Evolutionary conservation across 1,140 invertebrate species (phyloP).

Genomic region (Bombus pascuorum): DNA sequence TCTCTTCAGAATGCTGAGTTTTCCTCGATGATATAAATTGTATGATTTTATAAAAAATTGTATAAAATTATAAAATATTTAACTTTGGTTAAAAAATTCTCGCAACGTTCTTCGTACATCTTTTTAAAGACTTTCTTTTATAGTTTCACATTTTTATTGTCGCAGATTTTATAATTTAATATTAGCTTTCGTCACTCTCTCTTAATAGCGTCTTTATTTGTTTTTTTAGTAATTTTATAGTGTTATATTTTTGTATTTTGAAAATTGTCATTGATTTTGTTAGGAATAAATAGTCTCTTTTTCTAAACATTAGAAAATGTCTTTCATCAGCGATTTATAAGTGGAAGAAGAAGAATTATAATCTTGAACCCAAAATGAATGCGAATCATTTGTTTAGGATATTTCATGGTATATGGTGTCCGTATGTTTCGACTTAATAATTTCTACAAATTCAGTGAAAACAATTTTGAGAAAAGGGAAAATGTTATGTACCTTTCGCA

Average conservation of each 20-base stretch:
- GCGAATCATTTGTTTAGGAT: neutral
- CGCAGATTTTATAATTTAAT: too few species aligned
- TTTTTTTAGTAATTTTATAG: neutral
- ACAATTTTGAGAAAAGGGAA: neutral
- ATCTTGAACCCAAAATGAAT: too few species aligned
- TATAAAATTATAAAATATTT: too few species aligned
- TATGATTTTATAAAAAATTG: too few species aligned
- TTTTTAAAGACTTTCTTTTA: too few species aligned
- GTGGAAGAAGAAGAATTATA: too few species aligned
- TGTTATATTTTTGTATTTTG: neutral
- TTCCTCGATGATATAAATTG: too few species aligned
- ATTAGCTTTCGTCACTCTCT: too few species aligned
- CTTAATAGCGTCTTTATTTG: too few species aligned
- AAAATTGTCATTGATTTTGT: neutral
- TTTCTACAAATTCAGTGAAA: neutral
- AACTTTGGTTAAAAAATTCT: too few species aligned
- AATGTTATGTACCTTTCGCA: neutral
- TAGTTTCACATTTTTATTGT: too few species aligned
- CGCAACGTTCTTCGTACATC: too few species aligned
- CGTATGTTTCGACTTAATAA: constrained; percentile 32
- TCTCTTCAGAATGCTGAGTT: neutral
- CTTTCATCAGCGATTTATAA: neutral
- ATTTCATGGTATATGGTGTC: neutral
- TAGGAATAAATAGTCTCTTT: neutral
- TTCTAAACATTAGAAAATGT: neutral